Conservation (phyloP, 2,797 vertebrate species). For the Xenops minutus region DNA sequence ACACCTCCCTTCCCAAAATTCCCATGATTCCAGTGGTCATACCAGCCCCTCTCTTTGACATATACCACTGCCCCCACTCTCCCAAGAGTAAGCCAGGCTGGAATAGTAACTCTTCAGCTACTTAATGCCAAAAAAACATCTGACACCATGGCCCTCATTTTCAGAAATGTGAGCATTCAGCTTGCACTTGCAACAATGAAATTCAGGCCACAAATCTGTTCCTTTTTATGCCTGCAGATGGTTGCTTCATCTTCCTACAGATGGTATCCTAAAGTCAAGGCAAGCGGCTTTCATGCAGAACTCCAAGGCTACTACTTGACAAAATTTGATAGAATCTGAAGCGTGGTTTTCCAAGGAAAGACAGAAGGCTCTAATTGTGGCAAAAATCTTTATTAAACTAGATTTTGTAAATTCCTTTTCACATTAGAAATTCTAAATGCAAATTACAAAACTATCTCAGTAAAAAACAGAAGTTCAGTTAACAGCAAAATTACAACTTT, state of each 20-base stretch:
- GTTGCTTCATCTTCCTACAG: slow-evolving; percentile 12
- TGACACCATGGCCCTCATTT: background rate
- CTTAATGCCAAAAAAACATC: background rate
- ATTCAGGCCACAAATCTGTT: slow-evolving; percentile 52
- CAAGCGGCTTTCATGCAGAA: background rate
- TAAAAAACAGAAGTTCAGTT: slow-evolving; percentile 71
- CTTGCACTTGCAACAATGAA: background rate
- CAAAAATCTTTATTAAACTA: slow-evolving; percentile 78
- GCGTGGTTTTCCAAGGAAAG: background rate
- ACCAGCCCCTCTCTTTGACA: background rate
- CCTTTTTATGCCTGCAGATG: slow-evolving; percentile 3
- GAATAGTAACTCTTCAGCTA: background rate
- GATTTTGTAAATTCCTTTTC: slow-evolving; percentile 66
- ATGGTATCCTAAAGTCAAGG: slow-evolving; percentile 26
- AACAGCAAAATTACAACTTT: slow-evolving; percentile 75
- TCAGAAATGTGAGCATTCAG: slow-evolving; percentile 16
- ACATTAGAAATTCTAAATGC: slow-evolving; percentile 73
- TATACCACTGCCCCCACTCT: background rate
- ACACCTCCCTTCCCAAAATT: background rate
- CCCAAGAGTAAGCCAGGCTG: background rate
- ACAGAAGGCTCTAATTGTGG: slow-evolving; percentile 26
- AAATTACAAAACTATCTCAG: slow-evolving; percentile 76
- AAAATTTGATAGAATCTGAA: background rate
- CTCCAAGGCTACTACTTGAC: background rate
- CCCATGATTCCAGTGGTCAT: background rate